Conservation (phyloP, 2,797 vertebrate species). For the Catostomus latipinnis region DNA sequence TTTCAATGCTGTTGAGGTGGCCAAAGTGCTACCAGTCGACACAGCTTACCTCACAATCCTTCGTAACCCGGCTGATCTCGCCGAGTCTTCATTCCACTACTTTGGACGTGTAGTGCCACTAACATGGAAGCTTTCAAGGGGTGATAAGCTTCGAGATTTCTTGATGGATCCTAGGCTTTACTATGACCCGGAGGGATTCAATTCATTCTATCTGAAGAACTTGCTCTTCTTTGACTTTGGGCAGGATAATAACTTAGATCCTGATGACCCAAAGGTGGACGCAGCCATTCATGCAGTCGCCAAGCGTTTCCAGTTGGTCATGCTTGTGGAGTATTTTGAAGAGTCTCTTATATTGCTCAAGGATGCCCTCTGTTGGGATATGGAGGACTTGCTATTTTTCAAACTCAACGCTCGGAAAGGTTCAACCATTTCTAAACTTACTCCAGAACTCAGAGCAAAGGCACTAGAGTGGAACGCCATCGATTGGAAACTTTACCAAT, state of each 20-base stretch:
- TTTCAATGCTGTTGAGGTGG: constrained; percentile 89
- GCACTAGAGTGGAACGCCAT: constrained; percentile 91
- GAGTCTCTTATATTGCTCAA: constrained; percentile 95
- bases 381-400: constrained; percentile 95
- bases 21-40: constrained; percentile 82
- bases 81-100: constrained; percentile 98
- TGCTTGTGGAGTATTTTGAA: constrained; percentile 94
- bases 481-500: constrained; percentile 89
- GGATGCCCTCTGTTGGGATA: constrained; percentile 93
- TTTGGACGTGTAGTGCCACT: constrained; percentile 87
- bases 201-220: constrained; percentile 98
- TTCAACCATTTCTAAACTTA: constrained; percentile 85
- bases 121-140: constrained; percentile 90
- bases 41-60: constrained; percentile 90
- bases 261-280: constrained; percentile 80
- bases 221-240: constrained; percentile 98
- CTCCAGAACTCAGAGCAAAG: constrained; percentile 82
- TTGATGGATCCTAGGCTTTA: constrained; percentile 85
- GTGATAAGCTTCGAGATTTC: constrained; percentile 89
- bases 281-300: constrained; percentile 86
- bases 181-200: constrained; percentile 90
- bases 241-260: constrained; percentile 85
- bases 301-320: constrained; percentile 89
- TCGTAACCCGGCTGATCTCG: constrained; percentile 92
- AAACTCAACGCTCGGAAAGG: constrained; percentile 93